A percentile compares a stretch with the other conserved stretches of the same genome.
These are phyloP conservation scores for Benthosema pterotum DNA, from an alignment of 2,797 vertebrate species.

Conservation along the genomic window DNA sequence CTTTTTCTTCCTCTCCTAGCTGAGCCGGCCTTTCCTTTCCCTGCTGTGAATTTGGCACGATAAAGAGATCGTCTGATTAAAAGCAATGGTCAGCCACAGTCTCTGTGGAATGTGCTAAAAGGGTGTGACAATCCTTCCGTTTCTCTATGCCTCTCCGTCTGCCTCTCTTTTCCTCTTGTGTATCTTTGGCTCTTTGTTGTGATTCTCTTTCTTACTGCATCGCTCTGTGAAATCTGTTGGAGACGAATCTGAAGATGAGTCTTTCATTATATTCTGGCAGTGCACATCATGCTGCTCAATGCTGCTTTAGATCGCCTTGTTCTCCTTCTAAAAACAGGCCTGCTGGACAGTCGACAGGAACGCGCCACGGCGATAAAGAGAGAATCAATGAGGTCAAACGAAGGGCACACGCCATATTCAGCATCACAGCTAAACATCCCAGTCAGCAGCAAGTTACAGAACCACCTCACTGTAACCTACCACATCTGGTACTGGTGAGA, in stretches of 20 bases:
- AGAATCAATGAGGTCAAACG: slow-evolving; percentile 58
- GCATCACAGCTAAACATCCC: slow-evolving; percentile 38
- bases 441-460: slow-evolving; percentile 27
- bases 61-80: slow-evolving; percentile 41
- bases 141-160: not conserved
- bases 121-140: slow-evolving; percentile 1
- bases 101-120: slow-evolving; percentile 9
- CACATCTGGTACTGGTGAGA: slow-evolving; percentile 57
- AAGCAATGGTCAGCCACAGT: slow-evolving; percentile 16
- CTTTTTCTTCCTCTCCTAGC: slow-evolving; percentile 16
- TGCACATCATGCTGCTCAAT: not conserved
- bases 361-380: slow-evolving; percentile 21
- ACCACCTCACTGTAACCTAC: slow-evolving; percentile 11
- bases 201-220: not conserved
- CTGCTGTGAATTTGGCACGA: slow-evolving; percentile 38
- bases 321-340: slow-evolving; percentile 13
- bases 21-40: slow-evolving; percentile 39
- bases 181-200: not conserved
- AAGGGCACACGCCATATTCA: slow-evolving; percentile 32
- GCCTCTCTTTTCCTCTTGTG: not conserved
- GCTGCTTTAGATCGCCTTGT: slow-evolving; percentile 11
- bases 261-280: not conserved
- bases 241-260: not conserved
- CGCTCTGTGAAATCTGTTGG: not conserved
- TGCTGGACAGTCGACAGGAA: slow-evolving; percentile 6